Evolutionary conservation across 2,113 vertebrate species (phyloP), one percentile per base, ranked within the genome.

Genomic region (Parotia lawesii): DNA sequence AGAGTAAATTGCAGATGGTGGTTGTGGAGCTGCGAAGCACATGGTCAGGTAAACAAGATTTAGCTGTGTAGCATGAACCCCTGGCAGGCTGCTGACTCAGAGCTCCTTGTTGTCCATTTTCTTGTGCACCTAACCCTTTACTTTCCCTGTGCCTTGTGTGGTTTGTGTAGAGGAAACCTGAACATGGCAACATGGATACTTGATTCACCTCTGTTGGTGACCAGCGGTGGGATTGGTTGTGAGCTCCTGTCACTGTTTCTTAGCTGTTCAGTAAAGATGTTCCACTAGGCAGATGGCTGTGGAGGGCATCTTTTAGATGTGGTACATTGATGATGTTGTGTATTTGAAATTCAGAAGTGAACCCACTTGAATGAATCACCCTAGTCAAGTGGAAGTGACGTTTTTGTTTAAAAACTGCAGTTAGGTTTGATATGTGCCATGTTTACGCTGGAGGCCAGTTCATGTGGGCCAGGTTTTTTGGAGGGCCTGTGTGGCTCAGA

Each of bases 21-120:
- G 47, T 8, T 50, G 37, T 0, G 0, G 51, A 66, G 53, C 61
- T 81, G 80, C 0, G 0, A 86, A 62, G 70, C 69, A 44, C 6
- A 1, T 33, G 77, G 38, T 50, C 45, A 56, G 33, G 47, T 79
- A 89, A 91, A 91, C 33, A 60, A 71, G 65, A 64, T 77, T 66
- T 75, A 76, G 54, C 44, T 51, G 27, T 45, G 69, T 14, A 56
- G 37, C 33, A 4, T 4, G 70, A 67, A 78, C 48, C 57, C 48
- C 27, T 2, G 3, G 20, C 44, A 84, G 73, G 51, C 56, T 81
- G 73, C 89, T 92, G 73, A 48, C 57, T 64, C 60, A 35, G 53
- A 80, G 44, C 9, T 82, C 27, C 82, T 72, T 4, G 0, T 20
- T 80, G 44, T 20, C 28, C 1, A 0, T 64, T 61, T 87, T 53